These are phyloP conservation scores for Lampris megalopsis DNA, from an alignment of 2,113 vertebrate species.

Conservation along the genomic window DNA sequence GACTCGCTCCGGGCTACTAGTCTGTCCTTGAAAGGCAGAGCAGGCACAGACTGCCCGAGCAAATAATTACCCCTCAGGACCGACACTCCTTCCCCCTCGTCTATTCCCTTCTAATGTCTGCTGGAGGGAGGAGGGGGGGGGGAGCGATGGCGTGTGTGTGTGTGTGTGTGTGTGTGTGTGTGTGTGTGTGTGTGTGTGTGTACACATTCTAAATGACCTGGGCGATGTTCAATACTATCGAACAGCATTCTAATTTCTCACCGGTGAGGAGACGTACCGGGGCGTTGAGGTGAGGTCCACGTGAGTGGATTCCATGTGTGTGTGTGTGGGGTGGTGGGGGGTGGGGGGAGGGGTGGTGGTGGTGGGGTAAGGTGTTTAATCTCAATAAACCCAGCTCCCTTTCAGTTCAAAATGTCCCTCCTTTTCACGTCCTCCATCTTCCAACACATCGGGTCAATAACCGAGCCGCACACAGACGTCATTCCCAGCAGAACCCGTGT, in stretches of 20 bases:
- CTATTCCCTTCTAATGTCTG: background rate
- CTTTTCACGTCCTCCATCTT: slow-evolving; percentile 23
- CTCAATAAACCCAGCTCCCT: slow-evolving; percentile 46
- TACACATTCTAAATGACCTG: slow-evolving; percentile 39
- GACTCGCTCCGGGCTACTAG: slow-evolving; percentile 49
- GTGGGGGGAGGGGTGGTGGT: background rate
- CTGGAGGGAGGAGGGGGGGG: slow-evolving; percentile 15
- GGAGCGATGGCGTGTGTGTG: slow-evolving; percentile 14
- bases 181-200: background rate
- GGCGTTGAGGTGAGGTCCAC: slow-evolving; percentile 1
- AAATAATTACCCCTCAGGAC: slow-evolving; percentile 74
- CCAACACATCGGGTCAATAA: slow-evolving; percentile 48
- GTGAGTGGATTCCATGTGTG: slow-evolving; percentile 10
- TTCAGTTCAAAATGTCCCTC: slow-evolving; percentile 49
- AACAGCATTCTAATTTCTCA: slow-evolving; percentile 39
- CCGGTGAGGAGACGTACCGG: background rate
- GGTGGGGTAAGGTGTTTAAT: slow-evolving; percentile 18
- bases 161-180: slow-evolving; percentile 1
- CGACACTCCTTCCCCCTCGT: slow-evolving; percentile 23
- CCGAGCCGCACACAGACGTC: slow-evolving; percentile 35
- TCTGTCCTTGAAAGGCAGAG: slow-evolving; percentile 71
- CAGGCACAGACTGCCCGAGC: slow-evolving; percentile 70
- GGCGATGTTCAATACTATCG: slow-evolving; percentile 31
- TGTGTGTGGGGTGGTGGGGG: slow-evolving; percentile 4
- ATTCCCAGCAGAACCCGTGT: slow-evolving; percentile 19